These are phyloP conservation scores for Leptonema lineaticorne DNA, from an alignment of 1,140 invertebrate genomes.

Conservation along the genomic window DNA sequence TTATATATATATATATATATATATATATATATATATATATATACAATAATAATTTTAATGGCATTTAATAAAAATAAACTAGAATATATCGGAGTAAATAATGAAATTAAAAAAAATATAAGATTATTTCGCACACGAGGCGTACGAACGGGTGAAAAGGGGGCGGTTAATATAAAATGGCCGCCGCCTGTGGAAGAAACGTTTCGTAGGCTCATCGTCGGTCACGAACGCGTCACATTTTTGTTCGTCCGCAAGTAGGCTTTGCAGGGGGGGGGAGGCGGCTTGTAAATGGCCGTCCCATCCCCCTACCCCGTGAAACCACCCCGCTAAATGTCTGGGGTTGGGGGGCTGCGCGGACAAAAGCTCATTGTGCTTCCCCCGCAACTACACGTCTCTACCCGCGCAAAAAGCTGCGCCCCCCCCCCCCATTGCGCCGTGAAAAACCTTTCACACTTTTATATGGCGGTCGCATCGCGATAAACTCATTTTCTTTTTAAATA, in stretches of 20 bases:
- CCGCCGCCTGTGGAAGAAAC: not conserved
- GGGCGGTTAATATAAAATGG: not conserved
- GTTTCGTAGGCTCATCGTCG: slow-evolving; percentile 11
- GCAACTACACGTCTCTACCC: not conserved
- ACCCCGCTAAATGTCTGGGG: not conserved
- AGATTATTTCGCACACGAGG: too few species aligned
- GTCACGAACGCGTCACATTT: slow-evolving; percentile 14
- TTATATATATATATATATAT: too few species aligned
- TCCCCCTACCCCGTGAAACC: not conserved
- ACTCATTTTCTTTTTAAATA: slow-evolving; percentile 7
- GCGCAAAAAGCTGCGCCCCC: not conserved
- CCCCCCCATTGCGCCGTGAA: slow-evolving; percentile 9
- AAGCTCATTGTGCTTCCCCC: slow-evolving; percentile 32
- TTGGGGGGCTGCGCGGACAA: slow-evolving; percentile 13
- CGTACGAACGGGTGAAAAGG: not conserved
- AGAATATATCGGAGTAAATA: not conserved
- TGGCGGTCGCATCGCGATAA: slow-evolving; percentile 17
- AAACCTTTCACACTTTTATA: slow-evolving; percentile 37
- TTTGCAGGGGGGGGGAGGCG: slow-evolving; percentile 13
- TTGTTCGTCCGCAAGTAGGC: not conserved
- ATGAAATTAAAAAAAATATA: too few species aligned
- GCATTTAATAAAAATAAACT: too few species aligned
- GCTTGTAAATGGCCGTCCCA: slow-evolving; percentile 33
- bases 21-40: too few species aligned
- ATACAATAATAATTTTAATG: too few species aligned